Percentiles rank a stretch among this genome's conserved stretches.
phyloP scores from a whole-genome alignment of 2,797 vertebrate species.

The Tolypeutes matacus region DNA sequence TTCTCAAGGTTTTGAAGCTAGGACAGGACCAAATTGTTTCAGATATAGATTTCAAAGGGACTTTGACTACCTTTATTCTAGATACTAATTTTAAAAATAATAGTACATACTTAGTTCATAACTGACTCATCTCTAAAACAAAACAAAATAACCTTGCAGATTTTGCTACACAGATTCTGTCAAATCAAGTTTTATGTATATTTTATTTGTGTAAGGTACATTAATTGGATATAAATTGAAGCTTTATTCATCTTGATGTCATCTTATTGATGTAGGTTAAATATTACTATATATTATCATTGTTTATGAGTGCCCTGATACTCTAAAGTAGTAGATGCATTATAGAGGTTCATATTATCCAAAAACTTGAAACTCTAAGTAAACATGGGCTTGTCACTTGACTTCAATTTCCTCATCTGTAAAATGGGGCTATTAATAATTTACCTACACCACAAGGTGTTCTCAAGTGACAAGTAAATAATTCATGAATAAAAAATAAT shows the following conservation, averaged over 20 bases:
- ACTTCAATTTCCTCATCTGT: not conserved
- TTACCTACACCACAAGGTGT: not conserved
- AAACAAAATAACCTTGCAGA: not conserved
- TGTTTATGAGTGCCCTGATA: not conserved
- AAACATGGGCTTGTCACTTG: not conserved
- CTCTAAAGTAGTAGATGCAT: not conserved
- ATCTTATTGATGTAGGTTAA: not conserved
- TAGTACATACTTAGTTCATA: not conserved
- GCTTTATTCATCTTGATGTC: not conserved
- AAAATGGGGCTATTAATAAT: conserved; percentile 27
- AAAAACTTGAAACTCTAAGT: conserved; percentile 31
- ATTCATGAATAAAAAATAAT: not conserved
- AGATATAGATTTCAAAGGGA: not conserved
- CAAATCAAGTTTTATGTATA: not conserved
- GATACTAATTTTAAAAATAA: not conserved
- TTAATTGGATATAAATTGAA: not conserved
- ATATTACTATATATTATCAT: not conserved
- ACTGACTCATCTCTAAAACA: not conserved
- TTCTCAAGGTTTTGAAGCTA: not conserved
- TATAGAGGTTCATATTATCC: not conserved
- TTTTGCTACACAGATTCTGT: conserved; percentile 1
- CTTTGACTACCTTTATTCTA: not conserved
- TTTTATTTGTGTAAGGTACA: conserved; percentile 5
- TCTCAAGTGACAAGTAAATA: not conserved
- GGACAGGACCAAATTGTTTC: not conserved